Base-by-base conservation (phyloP, 2,797 vertebrate genomes). In the Phrynocephalus guinanensis region DNA sequence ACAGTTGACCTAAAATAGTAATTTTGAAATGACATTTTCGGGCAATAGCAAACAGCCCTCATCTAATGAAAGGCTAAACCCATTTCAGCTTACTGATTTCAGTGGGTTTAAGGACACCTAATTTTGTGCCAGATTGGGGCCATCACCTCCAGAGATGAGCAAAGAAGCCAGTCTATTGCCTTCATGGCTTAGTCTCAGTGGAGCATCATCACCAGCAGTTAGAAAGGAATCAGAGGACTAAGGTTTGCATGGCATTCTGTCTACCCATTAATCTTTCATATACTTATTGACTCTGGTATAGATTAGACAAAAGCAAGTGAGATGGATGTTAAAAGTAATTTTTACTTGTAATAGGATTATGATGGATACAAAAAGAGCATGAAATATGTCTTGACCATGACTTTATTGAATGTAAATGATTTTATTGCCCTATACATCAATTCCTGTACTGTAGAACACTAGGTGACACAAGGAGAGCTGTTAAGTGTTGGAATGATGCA, bases 21-120 rank as follows among this genome's bases (percentile, higher is more conserved):
- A 44, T 83, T 79, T 30, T 18, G 24, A 56, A 83, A n/a, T 87
- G 81, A 63, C 38, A 81, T 38, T 73, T 80, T 18, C 22, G 33
- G 60, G 13, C 48, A 86, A 71, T 56, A 79, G 76, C 68, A 20
- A 80, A 72, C 50, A 80, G 77, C 50, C 52, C 52, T 48, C 72
- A 22, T 63, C 67, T 86, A 72, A 80, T 48, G 50, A 24, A 60
- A 33, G 72, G 52, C 56, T 63, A 77, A 77, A 24, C 60, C 77
- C 20, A 5, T 66, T 56, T 60, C 60, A 26, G 24, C 6, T 3
- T 52, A 28, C 30, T 75, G 50, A 84, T 70, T 70, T 82, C 66
- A 82, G 4, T 30, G 66, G 24, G 70, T 5, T 11, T 63, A 66
- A 66, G 30, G 52, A 10, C 38, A 44, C 66, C 44, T 70, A 85